A percentile compares a stretch with the other conserved stretches of the same genome.
Conservation (phyloP, 2,888 invertebrate species). For the Hirtodrosophila cameraria region DNA sequence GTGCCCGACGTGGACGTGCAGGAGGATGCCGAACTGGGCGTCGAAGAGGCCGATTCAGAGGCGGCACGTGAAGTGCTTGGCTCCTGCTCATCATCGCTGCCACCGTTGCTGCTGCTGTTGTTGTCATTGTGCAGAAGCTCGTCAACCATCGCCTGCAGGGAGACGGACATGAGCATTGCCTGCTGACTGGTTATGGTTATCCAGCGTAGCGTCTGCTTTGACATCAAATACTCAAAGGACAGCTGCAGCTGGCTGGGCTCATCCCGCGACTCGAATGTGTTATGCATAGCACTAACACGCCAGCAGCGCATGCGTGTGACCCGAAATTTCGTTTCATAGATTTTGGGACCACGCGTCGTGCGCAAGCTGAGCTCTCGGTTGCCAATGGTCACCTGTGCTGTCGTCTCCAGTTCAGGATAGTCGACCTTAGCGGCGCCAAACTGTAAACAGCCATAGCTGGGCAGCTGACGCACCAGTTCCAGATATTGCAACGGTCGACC, state of each 20-base stretch:
- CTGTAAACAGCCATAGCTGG: slow-evolving; percentile 95
- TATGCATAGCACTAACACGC: slow-evolving; percentile 95
- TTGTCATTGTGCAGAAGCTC: slow-evolving; percentile 86
- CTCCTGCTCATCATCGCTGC: slow-evolving; percentile 66
- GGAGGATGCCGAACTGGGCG: slow-evolving; percentile 63
- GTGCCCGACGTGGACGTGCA: slow-evolving; percentile 50
- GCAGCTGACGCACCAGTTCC: slow-evolving; percentile 91
- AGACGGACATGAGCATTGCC: slow-evolving; percentile 97
- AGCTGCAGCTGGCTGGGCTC: slow-evolving; percentile 87
- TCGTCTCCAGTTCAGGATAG: slow-evolving; percentile 88
- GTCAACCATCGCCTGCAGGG: slow-evolving; percentile 97
- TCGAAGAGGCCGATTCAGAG: slow-evolving; percentile 67
- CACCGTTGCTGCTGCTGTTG: slow-evolving; percentile 10
- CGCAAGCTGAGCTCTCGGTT: slow-evolving; percentile 93
- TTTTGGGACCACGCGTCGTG: slow-evolving; percentile 86
- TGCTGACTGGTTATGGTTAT: slow-evolving; percentile 95
- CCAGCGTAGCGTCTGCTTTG: slow-evolving; percentile 96
- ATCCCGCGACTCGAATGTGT: slow-evolving; percentile 69
- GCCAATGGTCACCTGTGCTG: slow-evolving; percentile 92
- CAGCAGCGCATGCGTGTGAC: slow-evolving; percentile 98
- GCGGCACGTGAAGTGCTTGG: slow-evolving; percentile 56
- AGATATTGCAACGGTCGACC: slow-evolving; percentile 95
- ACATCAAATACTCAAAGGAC: slow-evolving; percentile 97
- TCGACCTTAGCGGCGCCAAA: slow-evolving; percentile 90
- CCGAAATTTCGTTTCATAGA: slow-evolving; percentile 94